Evolutionary conservation across 2,113 vertebrate species (phyloP).

Genomic region (Equus quagga): DNA sequence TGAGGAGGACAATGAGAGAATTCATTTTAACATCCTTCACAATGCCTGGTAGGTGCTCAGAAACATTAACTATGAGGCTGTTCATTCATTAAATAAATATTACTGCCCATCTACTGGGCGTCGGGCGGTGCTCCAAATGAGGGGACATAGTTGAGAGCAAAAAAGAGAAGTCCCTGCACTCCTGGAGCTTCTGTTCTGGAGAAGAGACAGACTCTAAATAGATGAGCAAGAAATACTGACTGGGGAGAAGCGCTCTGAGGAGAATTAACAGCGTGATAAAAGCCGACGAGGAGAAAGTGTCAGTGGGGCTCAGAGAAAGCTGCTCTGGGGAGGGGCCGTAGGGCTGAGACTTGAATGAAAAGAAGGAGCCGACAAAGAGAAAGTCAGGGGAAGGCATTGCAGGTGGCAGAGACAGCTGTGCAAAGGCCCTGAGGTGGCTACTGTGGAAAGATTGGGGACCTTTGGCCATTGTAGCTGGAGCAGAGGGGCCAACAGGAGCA

Average conservation of each 20-base stretch:
- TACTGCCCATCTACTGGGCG: background rate
- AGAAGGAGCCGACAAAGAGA: background rate
- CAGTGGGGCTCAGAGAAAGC: background rate
- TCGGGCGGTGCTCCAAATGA: background rate
- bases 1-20: background rate
- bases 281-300: background rate
- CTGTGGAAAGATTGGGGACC: too few species aligned
- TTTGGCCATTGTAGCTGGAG: background rate
- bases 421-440: background rate
- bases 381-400: rapidly evolving
- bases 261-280: background rate
- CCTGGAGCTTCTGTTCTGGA: background rate
- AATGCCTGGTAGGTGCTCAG: too few species aligned
- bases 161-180: background rate
- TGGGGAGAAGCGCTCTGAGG: background rate
- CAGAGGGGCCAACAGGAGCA: background rate
- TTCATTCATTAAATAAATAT: background rate
- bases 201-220: background rate
- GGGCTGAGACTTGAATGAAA: background rate
- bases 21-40: background rate
- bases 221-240: background rate
- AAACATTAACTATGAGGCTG: background rate
- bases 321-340: background rate
- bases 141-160: background rate
- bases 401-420: background rate